Conservation (phyloP, 2,888 invertebrate genomes). For the Eretmocerus hayati region DNA sequence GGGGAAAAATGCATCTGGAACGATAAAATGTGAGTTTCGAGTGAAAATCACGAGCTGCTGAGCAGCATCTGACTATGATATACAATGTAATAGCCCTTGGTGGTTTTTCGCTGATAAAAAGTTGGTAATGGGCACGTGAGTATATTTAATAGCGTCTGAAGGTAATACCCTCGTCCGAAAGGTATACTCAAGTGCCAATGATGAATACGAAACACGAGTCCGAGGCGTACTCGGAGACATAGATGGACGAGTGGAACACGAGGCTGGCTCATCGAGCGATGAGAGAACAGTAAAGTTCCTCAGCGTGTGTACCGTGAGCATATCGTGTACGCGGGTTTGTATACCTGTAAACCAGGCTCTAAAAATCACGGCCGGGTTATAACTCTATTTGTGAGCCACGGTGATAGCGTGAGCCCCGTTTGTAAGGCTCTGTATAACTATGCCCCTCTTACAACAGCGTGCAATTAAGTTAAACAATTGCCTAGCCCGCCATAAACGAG, state of each 20-base stretch:
- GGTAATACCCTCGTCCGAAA: too few species aligned
- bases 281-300: not conserved
- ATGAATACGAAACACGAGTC: not conserved
- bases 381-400: conserved; percentile 37
- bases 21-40: too few species aligned
- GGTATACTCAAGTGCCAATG: conserved; percentile 1
- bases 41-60: too few species aligned
- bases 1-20: too few species aligned
- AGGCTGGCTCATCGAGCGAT: not conserved
- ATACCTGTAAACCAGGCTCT: too few species aligned
- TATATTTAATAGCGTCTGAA: too few species aligned
- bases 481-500: conserved; percentile 36
- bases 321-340: too few species aligned
- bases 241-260: not conserved
- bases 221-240: not conserved
- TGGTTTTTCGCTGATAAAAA: too few species aligned
- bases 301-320: too few species aligned
- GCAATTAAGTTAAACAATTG: conserved; percentile 45
- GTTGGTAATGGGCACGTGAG: too few species aligned
- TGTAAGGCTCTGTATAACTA: conserved; percentile 34
- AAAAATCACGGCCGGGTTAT: conserved; percentile 42
- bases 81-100: too few species aligned
- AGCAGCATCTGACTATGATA: too few species aligned
- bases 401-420: conserved; percentile 13
- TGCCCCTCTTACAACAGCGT: conserved; percentile 35